A percentile compares a stretch with the other conserved stretches of the same genome.
Conservation (phyloP, 2,797 vertebrate genomes). For the Catamblyrhynchus diadema region DNA sequence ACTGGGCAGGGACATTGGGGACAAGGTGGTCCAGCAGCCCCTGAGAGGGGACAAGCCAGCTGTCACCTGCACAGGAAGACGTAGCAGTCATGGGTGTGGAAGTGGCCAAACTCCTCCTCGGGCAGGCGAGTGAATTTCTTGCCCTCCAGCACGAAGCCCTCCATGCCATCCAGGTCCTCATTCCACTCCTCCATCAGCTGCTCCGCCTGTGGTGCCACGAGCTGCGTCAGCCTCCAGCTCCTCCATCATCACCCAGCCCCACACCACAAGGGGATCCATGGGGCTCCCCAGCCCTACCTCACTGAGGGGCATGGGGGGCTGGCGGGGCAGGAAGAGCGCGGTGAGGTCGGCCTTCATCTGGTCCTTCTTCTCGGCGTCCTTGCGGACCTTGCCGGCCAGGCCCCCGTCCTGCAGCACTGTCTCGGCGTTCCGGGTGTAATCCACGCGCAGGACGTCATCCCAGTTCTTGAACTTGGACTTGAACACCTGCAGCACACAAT, state of each 20-base stretch:
- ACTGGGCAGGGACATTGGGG: not conserved
- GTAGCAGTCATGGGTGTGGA: constrained; percentile 94
- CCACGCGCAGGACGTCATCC: constrained; percentile 94
- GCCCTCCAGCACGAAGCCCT: constrained; percentile 94
- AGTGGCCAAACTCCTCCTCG: constrained; percentile 97
- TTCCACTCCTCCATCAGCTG: constrained; percentile 99
- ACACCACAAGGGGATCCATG: accelerated
- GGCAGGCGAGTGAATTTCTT: constrained; percentile 97
- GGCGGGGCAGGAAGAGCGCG: constrained; percentile 91
- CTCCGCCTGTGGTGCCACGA: constrained; percentile 80
- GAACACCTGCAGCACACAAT: constrained; percentile 80
- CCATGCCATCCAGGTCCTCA: constrained; percentile 97
- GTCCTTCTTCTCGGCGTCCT: constrained; percentile 89
- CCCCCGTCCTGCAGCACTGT: constrained; percentile 80
- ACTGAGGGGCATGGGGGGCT: constrained; percentile 88
- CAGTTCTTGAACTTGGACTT: constrained; percentile 99
- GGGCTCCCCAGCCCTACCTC: constrained; percentile 69
- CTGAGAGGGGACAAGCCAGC: accelerated
- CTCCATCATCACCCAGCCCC: accelerated
- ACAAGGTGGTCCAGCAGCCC: not conserved
- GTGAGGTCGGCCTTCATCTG: constrained; percentile 98
- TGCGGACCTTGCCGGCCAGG: constrained; percentile 91
- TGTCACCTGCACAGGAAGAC: constrained; percentile 96
- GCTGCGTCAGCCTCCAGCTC: not conserved
- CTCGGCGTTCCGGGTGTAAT: constrained; percentile 94